Evolutionary conservation across 2,797 vertebrate species (phyloP), one percentile per base, ranked within the genome.

Genomic region (Clarias pachynema): DNA sequence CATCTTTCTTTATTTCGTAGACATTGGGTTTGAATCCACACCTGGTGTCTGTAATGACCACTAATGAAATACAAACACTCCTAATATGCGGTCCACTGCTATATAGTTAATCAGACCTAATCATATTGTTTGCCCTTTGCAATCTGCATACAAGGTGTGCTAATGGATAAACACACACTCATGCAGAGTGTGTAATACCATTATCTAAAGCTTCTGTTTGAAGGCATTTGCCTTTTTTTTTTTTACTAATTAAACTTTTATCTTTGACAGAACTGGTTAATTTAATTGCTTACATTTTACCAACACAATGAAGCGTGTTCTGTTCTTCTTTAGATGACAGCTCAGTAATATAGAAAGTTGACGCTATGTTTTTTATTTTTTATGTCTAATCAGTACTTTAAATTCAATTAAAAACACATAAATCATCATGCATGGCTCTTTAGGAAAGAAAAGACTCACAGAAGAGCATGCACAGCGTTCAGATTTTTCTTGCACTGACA

Each of bases 61-160:
- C 68, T 87, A 88, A 87, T 85, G 84, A 89, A 89, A 90, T 44
- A 70, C 84, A 87, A 86, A 89, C 78, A 84, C 68, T 49, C 15
- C 53, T 87, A 73, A 86, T 84, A 88, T 79, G 68, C 40, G 18
- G 37, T 70, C 69, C 77, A 79, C 72, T 82, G 85, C 74, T 56
- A 79, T 77, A 84, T 69, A 80, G 20, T 69, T 62, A 84, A 81
- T 78, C 82, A 87, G 72, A 89, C 81, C 75, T 80, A 84, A 87
- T 85, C 68, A 65, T 83, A 85, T 79, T 84, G 83, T 84, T 87
- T 86, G 73, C 24, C 24, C 78, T 83, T 73, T 53, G 40, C 62
- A 81, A 66, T 81, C 63, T 80, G 65, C 82, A 85, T 87, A 84
- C 86, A 87, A 65, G 85, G 82, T 70, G 86, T 89, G 82, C 86